Percentiles rank a stretch among this genome's conserved stretches.
phyloP scores from a whole-genome alignment of 2,797 vertebrate species.

The Acanthopagrus latus region DNA sequence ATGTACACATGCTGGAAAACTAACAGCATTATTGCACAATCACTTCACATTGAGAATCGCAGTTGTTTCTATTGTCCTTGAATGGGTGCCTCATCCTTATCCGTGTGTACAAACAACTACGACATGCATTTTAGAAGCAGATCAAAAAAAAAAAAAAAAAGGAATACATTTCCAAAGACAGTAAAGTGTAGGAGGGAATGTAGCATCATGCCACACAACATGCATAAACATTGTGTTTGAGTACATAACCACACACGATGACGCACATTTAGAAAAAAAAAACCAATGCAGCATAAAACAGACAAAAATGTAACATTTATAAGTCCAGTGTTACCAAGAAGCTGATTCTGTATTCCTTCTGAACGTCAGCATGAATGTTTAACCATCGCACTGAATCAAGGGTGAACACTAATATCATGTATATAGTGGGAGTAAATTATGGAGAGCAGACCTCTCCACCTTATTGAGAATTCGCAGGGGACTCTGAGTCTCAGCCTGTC shows the following conservation, averaged over 20 bases:
- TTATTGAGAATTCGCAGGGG: constrained; percentile 51
- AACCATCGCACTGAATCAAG: constrained; percentile 12
- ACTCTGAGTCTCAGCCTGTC: constrained; percentile 39
- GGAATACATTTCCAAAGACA: constrained; percentile 47
- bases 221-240: constrained; percentile 62
- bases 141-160: constrained; percentile 39
- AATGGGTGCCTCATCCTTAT: constrained; percentile 22
- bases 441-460: constrained; percentile 53
- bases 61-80: constrained; percentile 40
- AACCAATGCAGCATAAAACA: constrained; percentile 36
- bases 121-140: constrained; percentile 72
- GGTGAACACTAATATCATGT: constrained; percentile 31
- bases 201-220: constrained; percentile 73
- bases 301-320: constrained; percentile 45
- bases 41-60: constrained; percentile 40
- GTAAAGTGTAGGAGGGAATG: constrained; percentile 39
- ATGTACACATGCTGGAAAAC: constrained; percentile 61
- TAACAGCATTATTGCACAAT: constrained; percentile 20
- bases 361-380: constrained; percentile 35
- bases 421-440: constrained; percentile 33
- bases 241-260: constrained; percentile 32
- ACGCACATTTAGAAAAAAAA: constrained; percentile 59
- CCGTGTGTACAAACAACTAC: constrained; percentile 25
- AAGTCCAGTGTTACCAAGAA: constrained; percentile 24
- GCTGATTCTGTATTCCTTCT: constrained; percentile 39